These are phyloP conservation scores for Macrosoma leucophasiata DNA, from an alignment of 2,888 invertebrate species.

Conservation along the genomic window DNA sequence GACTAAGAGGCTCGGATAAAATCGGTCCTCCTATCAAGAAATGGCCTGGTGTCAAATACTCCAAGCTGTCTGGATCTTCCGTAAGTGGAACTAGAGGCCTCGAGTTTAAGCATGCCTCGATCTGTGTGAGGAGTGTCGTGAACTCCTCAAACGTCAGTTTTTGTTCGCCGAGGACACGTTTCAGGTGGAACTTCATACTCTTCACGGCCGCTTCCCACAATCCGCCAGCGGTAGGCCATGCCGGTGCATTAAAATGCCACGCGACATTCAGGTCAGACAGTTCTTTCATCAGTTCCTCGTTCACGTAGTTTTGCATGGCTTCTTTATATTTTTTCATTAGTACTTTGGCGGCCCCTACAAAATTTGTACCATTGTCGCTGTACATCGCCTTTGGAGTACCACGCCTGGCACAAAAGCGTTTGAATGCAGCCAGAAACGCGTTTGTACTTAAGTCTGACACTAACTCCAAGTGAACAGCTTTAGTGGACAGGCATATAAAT, in stretches of 20 bases:
- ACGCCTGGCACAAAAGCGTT: constrained; percentile 17
- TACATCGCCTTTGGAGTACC: constrained; percentile 11
- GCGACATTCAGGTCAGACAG: constrained; percentile 2
- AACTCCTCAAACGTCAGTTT: constrained; percentile 3
- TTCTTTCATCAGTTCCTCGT: constrained; percentile 24
- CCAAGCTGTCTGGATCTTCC: constrained; percentile 32
- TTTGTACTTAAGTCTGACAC: constrained; percentile 10
- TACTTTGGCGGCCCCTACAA: constrained; percentile 13
- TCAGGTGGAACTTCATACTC: constrained; percentile 17
- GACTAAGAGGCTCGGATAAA: constrained; percentile 8
- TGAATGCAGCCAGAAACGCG: constrained; percentile 16
- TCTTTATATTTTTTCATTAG: no score
- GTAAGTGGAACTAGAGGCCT: constrained; percentile 14
- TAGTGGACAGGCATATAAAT: constrained; percentile 27
- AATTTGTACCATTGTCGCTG: constrained; percentile 22
- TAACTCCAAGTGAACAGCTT: constrained; percentile 23
- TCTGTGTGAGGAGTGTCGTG: constrained; percentile 19
- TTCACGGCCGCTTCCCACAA: constrained; percentile 9
- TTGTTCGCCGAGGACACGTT: constrained; percentile 23
- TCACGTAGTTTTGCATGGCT: constrained; percentile 12
- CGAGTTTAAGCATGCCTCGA: constrained; percentile 20
- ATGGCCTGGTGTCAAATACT: constrained; percentile 15
- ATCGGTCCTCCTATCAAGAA: constrained; percentile 18
- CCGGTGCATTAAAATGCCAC: constrained; percentile 12
- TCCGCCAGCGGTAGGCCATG: constrained; percentile 4